Evolutionary conservation across 2,888 invertebrate genomes (phyloP).

Genomic region (Ophonus ardosiacus): DNA sequence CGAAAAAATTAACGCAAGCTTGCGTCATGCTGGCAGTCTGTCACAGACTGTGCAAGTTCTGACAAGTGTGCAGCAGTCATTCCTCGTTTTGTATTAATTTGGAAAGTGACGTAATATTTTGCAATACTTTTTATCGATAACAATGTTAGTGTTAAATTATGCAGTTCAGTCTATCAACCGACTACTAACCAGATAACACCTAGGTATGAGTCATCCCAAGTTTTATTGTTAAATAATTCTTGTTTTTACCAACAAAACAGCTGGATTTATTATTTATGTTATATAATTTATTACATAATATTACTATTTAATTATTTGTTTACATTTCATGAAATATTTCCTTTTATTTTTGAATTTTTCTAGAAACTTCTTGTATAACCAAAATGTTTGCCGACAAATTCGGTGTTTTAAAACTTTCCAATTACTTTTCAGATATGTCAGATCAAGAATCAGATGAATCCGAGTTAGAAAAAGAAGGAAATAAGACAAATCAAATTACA

Average conservation of each 20-base stretch:
- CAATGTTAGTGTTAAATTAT: conserved; percentile 42
- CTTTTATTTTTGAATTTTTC: not conserved
- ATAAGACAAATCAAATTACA: conserved; percentile 40
- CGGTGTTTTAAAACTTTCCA: not conserved
- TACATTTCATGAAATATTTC: not conserved
- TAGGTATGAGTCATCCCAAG: conserved; percentile 18
- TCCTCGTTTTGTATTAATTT: conserved; percentile 21
- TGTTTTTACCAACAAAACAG: not conserved
- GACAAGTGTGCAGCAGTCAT: conserved; percentile 14
- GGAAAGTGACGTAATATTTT: conserved; percentile 60
- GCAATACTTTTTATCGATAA: conserved; percentile 36
- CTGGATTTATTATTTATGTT: not conserved
- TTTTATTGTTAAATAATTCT: not conserved
- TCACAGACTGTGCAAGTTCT: conserved; percentile 7
- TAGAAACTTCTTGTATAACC: conserved; percentile 16
- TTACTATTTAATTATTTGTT: conserved; percentile 31
- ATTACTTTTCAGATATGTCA: conserved; percentile 51
- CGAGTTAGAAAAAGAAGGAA: conserved; percentile 6
- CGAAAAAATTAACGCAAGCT: not conserved
- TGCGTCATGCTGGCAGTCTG: not conserved
- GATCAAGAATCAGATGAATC: conserved; percentile 22
- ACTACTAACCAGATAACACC: conserved; percentile 6
- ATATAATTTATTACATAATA: conserved; percentile 5
- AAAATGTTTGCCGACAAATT: not conserved
- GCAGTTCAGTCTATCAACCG: not conserved